A percentile compares a stretch with the other conserved stretches of the same genome.
Conservation (phyloP, 2,888 invertebrate genomes). For the Auanema freiburgensis region DNA sequence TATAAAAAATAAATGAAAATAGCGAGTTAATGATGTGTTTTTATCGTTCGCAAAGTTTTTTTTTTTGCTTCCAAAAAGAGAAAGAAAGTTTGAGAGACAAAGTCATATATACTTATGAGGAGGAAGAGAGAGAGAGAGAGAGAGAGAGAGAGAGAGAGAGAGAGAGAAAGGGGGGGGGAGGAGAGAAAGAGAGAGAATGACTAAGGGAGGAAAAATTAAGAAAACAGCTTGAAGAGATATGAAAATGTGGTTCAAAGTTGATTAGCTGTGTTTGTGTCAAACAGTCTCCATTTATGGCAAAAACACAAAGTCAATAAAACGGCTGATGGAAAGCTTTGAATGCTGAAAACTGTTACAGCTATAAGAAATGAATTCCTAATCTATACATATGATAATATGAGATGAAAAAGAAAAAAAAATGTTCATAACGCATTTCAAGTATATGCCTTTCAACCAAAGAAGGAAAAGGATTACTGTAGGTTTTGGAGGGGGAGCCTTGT, state of each 20-base stretch:
- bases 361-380: no score
- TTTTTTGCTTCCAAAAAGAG: background rate
- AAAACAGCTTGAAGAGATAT: background rate
- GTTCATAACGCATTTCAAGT: no score
- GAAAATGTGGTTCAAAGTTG: background rate
- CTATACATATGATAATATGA: no score
- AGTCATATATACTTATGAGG: no score
- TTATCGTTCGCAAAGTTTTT: no score
- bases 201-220: background rate
- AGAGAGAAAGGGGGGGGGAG: conserved; percentile 4
- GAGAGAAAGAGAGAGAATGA: conserved; percentile 2
- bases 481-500: conserved; percentile 1
- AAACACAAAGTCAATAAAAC: background rate
- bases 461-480: background rate
- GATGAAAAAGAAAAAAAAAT: no score
- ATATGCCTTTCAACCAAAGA: background rate
- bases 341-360: no score
- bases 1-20: no score
- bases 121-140: conserved; percentile 6
- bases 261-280: background rate
- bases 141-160: conserved; percentile 1
- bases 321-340: background rate
- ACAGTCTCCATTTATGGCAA: background rate
- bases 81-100: conserved; percentile 1
- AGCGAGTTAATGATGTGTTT: no score